Evolutionary conservation across 2,888 invertebrate species (phyloP).

Genomic region (Drosophila subsilvestris): DNA sequence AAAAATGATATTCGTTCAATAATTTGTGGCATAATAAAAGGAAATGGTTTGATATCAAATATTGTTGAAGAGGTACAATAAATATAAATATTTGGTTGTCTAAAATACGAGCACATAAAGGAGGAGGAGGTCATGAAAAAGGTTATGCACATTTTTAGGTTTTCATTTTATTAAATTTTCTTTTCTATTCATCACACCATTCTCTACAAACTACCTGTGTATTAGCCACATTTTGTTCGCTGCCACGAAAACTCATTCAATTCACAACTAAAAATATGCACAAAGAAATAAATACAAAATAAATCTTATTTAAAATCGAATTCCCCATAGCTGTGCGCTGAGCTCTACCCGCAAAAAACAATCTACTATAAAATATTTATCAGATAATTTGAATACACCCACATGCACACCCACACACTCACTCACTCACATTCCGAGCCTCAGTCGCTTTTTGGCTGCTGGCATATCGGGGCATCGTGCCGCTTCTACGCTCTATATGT

Average conservation of each 20-base stretch:
- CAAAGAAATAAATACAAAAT: not conserved
- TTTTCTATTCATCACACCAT: not conserved
- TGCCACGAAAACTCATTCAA: too few species aligned
- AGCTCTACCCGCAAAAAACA: slow-evolving; percentile 24
- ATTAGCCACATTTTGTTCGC: not conserved
- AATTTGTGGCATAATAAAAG: not conserved
- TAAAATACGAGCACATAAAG: too few species aligned
- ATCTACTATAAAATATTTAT: slow-evolving; percentile 44
- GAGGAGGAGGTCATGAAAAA: not conserved
- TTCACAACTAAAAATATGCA: not conserved
- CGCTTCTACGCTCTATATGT: not conserved
- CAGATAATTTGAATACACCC: slow-evolving; percentile 37
- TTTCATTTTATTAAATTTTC: not conserved
- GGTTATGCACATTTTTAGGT: not conserved
- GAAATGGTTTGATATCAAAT: not conserved
- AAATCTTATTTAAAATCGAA: not conserved
- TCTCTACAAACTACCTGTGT: not conserved
- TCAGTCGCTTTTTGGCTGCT: slow-evolving; percentile 13
- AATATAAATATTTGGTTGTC: not conserved
- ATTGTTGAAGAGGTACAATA: not conserved
- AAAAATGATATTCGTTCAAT: not conserved
- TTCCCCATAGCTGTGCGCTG: not conserved
- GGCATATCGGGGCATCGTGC: slow-evolving; percentile 18
- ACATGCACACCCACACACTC: slow-evolving; percentile 7
- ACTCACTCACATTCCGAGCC: not conserved